These are phyloP conservation scores for Epiblema foenella DNA, from an alignment of 2,888 invertebrate species.

Conservation along the genomic window DNA sequence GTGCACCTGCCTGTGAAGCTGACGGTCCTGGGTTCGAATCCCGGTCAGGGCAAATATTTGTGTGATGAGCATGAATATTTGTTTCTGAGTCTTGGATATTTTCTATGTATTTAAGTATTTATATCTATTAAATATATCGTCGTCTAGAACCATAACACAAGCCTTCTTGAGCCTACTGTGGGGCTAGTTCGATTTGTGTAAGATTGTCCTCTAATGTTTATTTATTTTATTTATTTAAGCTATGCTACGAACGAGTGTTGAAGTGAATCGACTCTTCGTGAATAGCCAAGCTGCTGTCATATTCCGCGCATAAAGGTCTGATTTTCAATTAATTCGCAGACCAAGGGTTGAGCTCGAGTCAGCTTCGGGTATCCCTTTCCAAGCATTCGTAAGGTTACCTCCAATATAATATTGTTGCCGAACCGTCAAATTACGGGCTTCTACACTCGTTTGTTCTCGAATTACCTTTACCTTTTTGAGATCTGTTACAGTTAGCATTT, in stretches of 20 bases:
- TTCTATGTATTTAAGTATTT: no score
- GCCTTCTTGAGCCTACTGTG: no score
- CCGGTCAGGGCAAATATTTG: no score
- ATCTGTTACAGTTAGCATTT: neutral
- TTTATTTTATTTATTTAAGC: no score
- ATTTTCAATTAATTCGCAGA: conserved; percentile 23
- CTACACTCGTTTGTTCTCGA: neutral
- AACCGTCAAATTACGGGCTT: neutral
- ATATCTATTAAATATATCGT: no score
- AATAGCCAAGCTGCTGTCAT: neutral
- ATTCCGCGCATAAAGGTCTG: conserved; percentile 5
- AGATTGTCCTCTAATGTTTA: no score
- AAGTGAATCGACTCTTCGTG: neutral
- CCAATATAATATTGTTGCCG: neutral
- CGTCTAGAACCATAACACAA: no score
- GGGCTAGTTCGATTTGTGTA: no score
- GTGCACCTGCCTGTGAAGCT: no score
- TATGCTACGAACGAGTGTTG: neutral
- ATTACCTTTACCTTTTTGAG: neutral
- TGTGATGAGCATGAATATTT: no score
- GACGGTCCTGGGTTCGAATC: no score
- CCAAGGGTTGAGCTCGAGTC: neutral
- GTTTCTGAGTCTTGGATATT: no score
- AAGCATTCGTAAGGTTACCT: conserved; percentile 16
- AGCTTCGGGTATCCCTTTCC: conserved; percentile 8